A percentile compares a stretch with the other conserved stretches of the same genome.
phyloP scores from a whole-genome alignment of 2,797 vertebrate genomes.

The Rhabdophis nuchalis region DNA sequence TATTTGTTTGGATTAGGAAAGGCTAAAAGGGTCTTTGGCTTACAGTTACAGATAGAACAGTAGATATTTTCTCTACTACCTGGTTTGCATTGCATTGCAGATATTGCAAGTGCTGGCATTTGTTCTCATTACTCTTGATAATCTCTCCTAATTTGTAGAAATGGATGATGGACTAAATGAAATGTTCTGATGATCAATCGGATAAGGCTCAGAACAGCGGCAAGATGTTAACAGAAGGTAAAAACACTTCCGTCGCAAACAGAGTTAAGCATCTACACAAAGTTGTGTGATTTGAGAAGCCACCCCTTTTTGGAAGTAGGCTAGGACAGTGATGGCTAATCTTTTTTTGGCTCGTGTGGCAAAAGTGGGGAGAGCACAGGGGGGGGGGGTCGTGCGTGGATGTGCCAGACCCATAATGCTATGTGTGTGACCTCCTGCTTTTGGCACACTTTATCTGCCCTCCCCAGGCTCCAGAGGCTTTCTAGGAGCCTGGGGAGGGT shows the following conservation, averaged over 20 bases:
- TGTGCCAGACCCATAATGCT: no score
- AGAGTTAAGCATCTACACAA: not conserved
- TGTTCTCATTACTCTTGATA: not conserved
- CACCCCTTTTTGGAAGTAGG: not conserved
- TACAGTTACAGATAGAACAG: not conserved
- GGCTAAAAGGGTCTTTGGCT: not conserved
- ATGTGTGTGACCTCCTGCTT: no score
- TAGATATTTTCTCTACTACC: not conserved
- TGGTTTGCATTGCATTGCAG: not conserved
- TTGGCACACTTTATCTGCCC: no score
- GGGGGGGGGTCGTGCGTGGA: no score
- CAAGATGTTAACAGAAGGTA: not conserved
- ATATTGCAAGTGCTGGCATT: not conserved
- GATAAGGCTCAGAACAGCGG: not conserved
- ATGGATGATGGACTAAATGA: not conserved
- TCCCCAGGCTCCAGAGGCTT: no score
- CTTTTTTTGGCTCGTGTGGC: no score
- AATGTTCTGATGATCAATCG: not conserved
- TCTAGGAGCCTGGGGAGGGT: no score
- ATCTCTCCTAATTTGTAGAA: not conserved
- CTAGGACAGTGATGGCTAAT: no score
- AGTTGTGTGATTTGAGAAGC: not conserved
- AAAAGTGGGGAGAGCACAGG: no score
- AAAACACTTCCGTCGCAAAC: not conserved
- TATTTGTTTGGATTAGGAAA: not conserved